Conservation (phyloP, 2,797 vertebrate genomes). For the Fratercula arctica region DNA sequence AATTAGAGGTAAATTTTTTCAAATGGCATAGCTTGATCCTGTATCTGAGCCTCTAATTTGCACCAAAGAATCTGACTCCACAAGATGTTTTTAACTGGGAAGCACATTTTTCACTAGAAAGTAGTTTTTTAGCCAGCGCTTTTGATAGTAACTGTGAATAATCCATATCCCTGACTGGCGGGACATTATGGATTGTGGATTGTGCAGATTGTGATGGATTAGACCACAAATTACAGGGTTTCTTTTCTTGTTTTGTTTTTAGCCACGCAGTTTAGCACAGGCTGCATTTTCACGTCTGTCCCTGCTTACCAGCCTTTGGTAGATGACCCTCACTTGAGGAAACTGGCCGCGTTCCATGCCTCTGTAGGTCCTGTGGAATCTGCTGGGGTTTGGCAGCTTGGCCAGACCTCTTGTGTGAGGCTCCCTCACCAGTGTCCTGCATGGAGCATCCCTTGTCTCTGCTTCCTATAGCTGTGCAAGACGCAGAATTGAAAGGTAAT, state of each 20-base stretch:
- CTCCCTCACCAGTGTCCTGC: neutral
- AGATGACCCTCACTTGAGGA: neutral
- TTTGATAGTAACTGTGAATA: neutral
- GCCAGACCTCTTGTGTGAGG: rapidly evolving
- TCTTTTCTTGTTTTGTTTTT: neutral
- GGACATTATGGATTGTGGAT: neutral
- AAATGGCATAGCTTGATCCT: neutral
- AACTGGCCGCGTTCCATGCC: rapidly evolving
- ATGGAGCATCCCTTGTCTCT: rapidly evolving
- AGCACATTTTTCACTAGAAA: neutral
- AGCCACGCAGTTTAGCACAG: rapidly evolving
- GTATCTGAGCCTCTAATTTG: neutral
- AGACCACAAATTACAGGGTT: neutral
- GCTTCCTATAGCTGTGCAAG: neutral
- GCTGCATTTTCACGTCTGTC: neutral
- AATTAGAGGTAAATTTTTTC: neutral
- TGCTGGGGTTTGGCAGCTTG: neutral
- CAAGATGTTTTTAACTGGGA: neutral
- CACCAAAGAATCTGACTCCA: neutral
- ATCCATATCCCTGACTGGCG: neutral
- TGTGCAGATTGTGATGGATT: neutral
- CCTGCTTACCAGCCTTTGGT: neutral
- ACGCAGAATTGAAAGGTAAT: neutral
- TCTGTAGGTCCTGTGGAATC: neutral
- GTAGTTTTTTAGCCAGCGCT: neutral